Evolutionary conservation across 2,797 vertebrate genomes (phyloP).

Genomic region (Rhincodon typus): DNA sequence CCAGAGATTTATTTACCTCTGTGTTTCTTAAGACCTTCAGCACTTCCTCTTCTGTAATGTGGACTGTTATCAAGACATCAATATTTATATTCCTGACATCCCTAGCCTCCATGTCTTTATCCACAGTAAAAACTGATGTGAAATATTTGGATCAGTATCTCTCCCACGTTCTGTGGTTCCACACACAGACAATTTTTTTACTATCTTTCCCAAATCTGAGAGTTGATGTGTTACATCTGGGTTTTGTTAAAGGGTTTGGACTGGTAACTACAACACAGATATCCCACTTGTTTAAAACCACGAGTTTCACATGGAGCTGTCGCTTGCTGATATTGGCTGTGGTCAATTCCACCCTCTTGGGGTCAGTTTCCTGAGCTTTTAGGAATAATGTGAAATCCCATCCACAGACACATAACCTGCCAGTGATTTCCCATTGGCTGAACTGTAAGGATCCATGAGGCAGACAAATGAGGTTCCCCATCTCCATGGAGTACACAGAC

Average conservation of each 20-base stretch:
- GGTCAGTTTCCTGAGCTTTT: not conserved
- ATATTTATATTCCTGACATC: no score
- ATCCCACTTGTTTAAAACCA: not conserved
- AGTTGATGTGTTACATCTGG: not conserved
- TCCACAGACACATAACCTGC: not conserved
- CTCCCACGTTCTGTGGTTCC: no score
- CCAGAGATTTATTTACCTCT: no score
- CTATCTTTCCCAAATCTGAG: not conserved
- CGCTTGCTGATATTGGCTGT: not conserved
- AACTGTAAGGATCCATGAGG: not conserved
- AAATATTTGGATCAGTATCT: no score
- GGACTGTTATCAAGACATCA: no score
- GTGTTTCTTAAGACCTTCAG: no score
- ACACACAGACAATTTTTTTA: no score
- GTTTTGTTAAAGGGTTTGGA: not conserved
- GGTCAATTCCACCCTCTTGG: not conserved
- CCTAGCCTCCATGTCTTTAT: no score
- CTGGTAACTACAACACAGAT: not conserved
- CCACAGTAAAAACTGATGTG: no score
- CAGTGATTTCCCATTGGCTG: not conserved
- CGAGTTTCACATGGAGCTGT: not conserved
- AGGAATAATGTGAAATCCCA: not conserved
- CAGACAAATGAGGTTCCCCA: no score
- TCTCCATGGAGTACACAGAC: rapidly evolving
- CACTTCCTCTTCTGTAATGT: no score